phyloP scores from a whole-genome alignment of 2,113 vertebrate genomes.

The Cairina moschata region DNA sequence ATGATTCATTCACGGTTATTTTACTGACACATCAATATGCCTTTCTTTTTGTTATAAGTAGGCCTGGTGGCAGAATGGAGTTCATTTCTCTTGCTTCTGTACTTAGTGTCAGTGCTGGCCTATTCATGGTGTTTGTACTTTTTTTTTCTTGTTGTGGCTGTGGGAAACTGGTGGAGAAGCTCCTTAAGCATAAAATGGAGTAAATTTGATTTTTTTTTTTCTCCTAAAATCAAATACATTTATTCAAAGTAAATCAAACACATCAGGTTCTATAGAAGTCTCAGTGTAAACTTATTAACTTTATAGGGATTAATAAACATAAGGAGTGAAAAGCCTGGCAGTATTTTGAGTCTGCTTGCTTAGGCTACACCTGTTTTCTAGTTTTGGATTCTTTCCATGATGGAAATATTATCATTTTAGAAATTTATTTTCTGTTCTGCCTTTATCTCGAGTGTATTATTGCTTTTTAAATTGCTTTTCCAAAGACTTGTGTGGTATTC shows the following conservation, averaged over 20 bases:
- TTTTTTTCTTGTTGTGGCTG: neutral
- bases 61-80: neutral
- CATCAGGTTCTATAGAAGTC: neutral
- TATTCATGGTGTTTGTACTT: neutral
- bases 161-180: neutral
- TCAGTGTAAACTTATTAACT: neutral
- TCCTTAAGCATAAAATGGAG: neutral
- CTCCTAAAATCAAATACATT: neutral
- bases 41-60: neutral
- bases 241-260: neutral
- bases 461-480: slow-evolving; percentile 44
- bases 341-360: neutral
- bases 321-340: neutral
- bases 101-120: neutral
- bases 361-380: neutral
- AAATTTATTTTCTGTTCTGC: slow-evolving; percentile 20
- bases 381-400: neutral
- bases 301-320: neutral
- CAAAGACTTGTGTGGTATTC: neutral
- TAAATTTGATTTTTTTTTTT: neutral
- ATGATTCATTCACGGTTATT: neutral
- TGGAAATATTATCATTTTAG: neutral
- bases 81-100: neutral
- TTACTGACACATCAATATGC: neutral
- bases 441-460: slow-evolving; percentile 42